phyloP scores from a whole-genome alignment of 2,888 invertebrate species.

The Campoplex capitator region DNA sequence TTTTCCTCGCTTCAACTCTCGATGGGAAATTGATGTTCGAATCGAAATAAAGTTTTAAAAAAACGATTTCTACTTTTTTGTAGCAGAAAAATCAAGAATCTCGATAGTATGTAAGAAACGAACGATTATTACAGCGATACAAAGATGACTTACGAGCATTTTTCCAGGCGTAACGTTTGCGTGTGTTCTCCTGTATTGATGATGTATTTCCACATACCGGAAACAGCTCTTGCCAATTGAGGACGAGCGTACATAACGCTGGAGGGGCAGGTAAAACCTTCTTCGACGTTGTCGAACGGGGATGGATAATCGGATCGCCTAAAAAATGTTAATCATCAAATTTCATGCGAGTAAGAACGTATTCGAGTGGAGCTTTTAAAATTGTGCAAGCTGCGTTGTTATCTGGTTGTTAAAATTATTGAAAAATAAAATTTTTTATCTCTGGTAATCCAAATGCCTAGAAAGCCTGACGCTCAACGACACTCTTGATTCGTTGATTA shows the following conservation, averaged over 20 bases:
- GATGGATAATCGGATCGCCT: constrained; percentile 88
- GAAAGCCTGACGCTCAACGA: constrained; percentile 70
- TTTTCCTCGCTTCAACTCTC: background rate
- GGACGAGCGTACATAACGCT: constrained; percentile 92
- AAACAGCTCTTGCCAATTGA: constrained; percentile 92
- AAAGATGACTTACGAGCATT: constrained; percentile 89
- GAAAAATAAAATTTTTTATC: constrained; percentile 15
- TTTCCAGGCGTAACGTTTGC: constrained; percentile 92
- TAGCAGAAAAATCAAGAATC: too few relatives aligned
- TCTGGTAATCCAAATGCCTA: constrained; percentile 60
- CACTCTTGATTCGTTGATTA: constrained; percentile 40
- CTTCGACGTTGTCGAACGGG: constrained; percentile 86
- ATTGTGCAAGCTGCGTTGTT: constrained; percentile 37
- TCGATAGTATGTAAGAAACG: background rate
- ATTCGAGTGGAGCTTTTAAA: background rate
- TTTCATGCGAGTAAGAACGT: background rate
- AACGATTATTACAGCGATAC: background rate
- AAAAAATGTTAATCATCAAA: constrained; percentile 54
- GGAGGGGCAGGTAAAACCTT: constrained; percentile 92
- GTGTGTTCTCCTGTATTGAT: constrained; percentile 94
- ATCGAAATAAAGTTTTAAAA: too few relatives aligned
- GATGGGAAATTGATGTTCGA: background rate
- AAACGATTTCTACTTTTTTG: background rate
- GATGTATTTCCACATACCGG: constrained; percentile 94
- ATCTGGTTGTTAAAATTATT: background rate